Evolutionary conservation across 2,113 vertebrate genomes (phyloP).

Genomic region (Poicephalus gulielmi): DNA sequence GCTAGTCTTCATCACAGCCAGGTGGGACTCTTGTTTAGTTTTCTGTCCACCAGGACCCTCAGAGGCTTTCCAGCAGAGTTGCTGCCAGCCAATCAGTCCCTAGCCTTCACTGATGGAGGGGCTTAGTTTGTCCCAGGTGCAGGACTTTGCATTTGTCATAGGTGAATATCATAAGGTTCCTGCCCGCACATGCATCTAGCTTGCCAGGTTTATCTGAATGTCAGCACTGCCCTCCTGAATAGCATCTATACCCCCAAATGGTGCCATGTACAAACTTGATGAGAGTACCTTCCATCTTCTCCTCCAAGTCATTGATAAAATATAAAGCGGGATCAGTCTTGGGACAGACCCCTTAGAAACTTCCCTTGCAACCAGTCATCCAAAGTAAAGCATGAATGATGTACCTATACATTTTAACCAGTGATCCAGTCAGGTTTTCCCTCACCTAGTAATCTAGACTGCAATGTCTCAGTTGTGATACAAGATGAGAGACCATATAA

Average conservation of each 20-base stretch:
- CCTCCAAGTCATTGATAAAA: not conserved
- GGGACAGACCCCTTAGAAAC: not conserved
- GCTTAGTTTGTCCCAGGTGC: not conserved
- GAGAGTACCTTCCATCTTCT: not conserved
- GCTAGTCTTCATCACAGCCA: not conserved
- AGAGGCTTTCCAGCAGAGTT: not conserved
- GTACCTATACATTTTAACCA: not conserved
- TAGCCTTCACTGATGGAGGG: not conserved
- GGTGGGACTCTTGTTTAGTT: not conserved
- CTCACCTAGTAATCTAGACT: not conserved
- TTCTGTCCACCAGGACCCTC: not conserved
- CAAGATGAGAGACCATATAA: not conserved
- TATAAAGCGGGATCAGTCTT: not conserved
- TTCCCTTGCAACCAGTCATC: not conserved
- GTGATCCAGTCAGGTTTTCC: not conserved
- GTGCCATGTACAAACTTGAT: rapidly evolving
- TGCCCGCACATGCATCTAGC: not conserved
- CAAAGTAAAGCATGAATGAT: not conserved
- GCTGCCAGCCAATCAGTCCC: not conserved
- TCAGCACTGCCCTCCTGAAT: not conserved
- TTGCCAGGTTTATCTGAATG: not conserved
- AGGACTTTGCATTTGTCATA: not conserved
- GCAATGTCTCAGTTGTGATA: not conserved
- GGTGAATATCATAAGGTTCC: not conserved
- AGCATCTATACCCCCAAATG: not conserved